Evolutionary conservation across 2,113 vertebrate genomes (phyloP).

Genomic region (Psilopsiagon aurifrons): DNA sequence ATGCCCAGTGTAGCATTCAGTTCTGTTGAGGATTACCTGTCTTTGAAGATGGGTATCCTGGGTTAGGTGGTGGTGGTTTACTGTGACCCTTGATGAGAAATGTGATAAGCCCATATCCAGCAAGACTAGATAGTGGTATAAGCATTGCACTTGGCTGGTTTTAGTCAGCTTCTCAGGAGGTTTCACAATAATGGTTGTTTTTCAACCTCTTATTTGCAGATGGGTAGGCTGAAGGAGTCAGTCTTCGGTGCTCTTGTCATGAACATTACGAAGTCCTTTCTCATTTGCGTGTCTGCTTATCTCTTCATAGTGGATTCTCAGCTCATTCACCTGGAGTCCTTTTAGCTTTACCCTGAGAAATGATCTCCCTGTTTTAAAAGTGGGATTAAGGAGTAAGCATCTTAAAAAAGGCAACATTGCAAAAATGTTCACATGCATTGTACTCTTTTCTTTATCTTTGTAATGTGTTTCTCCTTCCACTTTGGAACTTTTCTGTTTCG

Average conservation of each 20-base stretch:
- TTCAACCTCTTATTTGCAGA: not conserved
- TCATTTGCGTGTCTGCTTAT: not conserved
- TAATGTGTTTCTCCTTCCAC: not conserved
- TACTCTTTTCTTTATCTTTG: not conserved
- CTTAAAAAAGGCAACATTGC: not conserved
- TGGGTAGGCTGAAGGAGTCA: not conserved
- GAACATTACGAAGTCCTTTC: not conserved
- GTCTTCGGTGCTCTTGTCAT: not conserved
- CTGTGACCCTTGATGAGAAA: not conserved
- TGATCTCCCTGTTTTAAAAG: not conserved
- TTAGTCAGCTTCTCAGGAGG: not conserved
- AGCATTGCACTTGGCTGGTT: not conserved
- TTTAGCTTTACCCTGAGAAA: not conserved
- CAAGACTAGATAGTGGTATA: too few species aligned
- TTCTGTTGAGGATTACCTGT: not conserved
- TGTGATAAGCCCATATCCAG: not conserved
- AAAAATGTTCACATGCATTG: fast-evolving
- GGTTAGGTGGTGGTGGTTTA: not conserved
- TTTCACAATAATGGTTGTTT: not conserved
- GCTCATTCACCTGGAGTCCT: not conserved
- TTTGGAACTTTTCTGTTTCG: not conserved
- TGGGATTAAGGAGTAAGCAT: not conserved
- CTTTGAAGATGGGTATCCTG: not conserved
- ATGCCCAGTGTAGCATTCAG: not conserved
- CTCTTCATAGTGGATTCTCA: not conserved